Conservation (phyloP, 2,888 invertebrate species). For the Cinara cedri region DNA sequence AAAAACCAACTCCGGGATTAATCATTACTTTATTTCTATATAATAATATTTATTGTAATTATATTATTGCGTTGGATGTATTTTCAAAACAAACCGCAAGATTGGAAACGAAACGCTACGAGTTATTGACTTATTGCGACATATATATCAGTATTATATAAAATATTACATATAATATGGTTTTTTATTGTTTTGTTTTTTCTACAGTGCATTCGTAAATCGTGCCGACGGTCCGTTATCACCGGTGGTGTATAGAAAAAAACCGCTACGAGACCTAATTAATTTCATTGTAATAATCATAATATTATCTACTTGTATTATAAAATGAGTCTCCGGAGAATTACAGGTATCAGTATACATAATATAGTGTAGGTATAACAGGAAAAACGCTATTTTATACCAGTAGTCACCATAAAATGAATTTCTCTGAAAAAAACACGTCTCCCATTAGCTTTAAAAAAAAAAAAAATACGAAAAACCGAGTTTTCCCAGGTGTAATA, state of each 20-base stretch:
- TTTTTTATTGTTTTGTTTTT: not conserved
- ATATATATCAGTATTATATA: not conserved
- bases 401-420: not conserved
- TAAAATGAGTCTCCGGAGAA: slow-evolving; percentile 17
- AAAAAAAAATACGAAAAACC: not conserved
- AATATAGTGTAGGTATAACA: not conserved
- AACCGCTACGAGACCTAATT: slow-evolving; percentile 35
- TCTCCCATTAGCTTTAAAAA: slow-evolving; percentile 1
- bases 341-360: not conserved
- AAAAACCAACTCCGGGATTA: no score
- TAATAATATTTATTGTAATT: no score
- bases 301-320: no score
- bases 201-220: not conserved
- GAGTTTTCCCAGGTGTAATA: not conserved
- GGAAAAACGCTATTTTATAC: not conserved
- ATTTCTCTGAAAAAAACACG: not conserved
- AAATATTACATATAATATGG: not conserved
- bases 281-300: slow-evolving; percentile 13
- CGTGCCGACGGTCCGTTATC: slow-evolving; percentile 9
- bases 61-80: no score
- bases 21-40: no score
- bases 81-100: not conserved
- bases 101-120: slow-evolving; percentile 5
- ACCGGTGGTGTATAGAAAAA: not conserved
- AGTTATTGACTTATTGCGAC: not conserved